A percentile compares a stretch with the other conserved stretches of the same genome.
Evolutionary conservation across 1,140 invertebrate genomes (phyloP).

Genomic region (Onthophagus taurus): DNA sequence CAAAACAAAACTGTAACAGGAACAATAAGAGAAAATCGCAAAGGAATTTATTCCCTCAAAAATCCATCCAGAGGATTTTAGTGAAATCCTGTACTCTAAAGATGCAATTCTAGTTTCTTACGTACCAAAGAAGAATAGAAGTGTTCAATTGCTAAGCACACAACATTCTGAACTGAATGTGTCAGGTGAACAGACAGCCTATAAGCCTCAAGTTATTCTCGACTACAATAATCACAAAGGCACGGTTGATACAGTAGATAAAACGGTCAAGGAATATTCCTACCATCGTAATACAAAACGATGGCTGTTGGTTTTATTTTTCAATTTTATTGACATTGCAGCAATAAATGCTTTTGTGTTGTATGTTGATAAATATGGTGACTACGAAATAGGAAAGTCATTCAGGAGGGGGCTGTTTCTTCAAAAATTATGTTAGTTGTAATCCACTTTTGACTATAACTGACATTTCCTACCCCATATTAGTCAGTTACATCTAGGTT

Average conservation of each 20-base stretch:
- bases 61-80: no score
- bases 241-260: constrained; percentile 38
- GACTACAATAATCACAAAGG: constrained; percentile 39
- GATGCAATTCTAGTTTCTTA: neutral
- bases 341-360: constrained; percentile 15
- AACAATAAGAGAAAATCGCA: no score
- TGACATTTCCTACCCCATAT: no score
- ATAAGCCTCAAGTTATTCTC: constrained; percentile 33
- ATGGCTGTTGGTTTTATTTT: constrained; percentile 31
- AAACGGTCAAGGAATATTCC: constrained; percentile 28
- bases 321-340: constrained; percentile 28
- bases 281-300: constrained; percentile 20
- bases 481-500: no score
- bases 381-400: constrained; percentile 3
- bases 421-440: neutral
- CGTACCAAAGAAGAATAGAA: neutral
- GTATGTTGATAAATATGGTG: constrained; percentile 1
- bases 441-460: no score
- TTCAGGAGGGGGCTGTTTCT: constrained; percentile 2
- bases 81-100: no score
- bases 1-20: no score
- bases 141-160: constrained; percentile 6
- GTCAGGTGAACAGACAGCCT: constrained; percentile 14
- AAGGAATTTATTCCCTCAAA: no score
- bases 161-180: constrained; percentile 2